Conservation (phyloP, 2,797 vertebrate genomes). For the Hippocampus kuda region DNA sequence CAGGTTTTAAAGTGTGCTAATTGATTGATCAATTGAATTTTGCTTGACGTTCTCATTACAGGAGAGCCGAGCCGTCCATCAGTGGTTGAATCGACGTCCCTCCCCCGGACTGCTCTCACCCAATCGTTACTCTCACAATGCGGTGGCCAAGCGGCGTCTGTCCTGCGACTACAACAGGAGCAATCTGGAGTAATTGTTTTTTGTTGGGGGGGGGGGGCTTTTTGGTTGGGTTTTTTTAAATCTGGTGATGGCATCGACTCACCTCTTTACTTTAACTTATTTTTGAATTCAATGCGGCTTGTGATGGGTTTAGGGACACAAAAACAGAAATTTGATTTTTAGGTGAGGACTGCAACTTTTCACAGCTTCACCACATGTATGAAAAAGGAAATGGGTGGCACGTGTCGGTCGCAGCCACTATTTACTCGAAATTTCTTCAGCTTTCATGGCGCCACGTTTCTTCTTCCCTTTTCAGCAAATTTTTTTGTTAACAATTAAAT, state of each 20-base stretch:
- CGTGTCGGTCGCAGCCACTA: background rate
- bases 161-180: constrained; percentile 67
- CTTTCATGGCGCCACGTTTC: background rate
- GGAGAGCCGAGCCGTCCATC: constrained; percentile 38
- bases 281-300: background rate
- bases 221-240: background rate
- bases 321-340: background rate
- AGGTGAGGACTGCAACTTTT: background rate
- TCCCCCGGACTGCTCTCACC: constrained; percentile 57
- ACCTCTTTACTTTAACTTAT: background rate
- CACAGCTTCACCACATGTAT: background rate
- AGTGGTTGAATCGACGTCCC: constrained; percentile 43
- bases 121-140: constrained; percentile 51
- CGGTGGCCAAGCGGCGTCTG: constrained; percentile 58
- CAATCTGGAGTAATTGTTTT: background rate
- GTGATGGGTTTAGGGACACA: background rate
- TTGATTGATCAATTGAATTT: background rate
- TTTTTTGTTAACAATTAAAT: no score
- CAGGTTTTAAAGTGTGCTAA: no score
- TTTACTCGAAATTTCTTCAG: background rate
- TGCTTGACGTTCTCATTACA: constrained; percentile 17
- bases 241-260: background rate
- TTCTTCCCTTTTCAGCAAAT: background rate
- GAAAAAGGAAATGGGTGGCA: background rate
- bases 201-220: background rate